Base-by-base conservation (phyloP, 2,888 invertebrate species). In the Deilephila elpenor region DNA sequence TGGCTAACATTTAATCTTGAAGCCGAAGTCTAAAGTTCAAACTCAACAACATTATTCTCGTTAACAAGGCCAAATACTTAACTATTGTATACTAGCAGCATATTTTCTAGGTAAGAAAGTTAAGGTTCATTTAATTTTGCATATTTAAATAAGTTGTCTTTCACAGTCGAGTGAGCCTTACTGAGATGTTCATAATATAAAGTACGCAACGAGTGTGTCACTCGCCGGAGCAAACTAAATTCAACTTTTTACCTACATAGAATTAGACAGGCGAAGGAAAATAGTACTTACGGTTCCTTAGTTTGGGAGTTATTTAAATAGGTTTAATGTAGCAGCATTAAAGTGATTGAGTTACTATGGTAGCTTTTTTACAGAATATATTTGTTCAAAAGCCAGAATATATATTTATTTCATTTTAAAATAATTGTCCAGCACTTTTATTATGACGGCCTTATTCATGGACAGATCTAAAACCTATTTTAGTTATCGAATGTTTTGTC, bases 161-260 rank as follows among this genome's bases (percentile, higher is more conserved):
- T 70, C 62, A 75, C 78, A 78, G 80, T 75, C 75, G 76, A 77
- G 77, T 76, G 75, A 72, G 71, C 34, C 70, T 75, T 76, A 79
- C 79, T 78, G 80, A 76, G 75, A 71, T 74, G 77, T 78, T 60
- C 73, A 71, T 71, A 73, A 61, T 53, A 74, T 56, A 62, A 71
- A 37, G 71, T 59, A 37, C 37, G 59, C 59, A 71, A 59, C 56
- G 19, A 71, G 59, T 71, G 71, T 71, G 59, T 71, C 59, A 59
- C 14, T 71, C 34, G 51, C 25, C 20, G 71, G 17, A 19, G 44
- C 44, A 37, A 56, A 56, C 32, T 56, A 32, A 71, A 32, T 71
- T 56, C 56, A 59, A 59, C 32, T 71, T 34, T n/a, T 34, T 53
- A 56, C 14, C 29, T 32, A 32, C 5, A 56, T 70, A 32, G 32